These are phyloP conservation scores for Atlantisia rogersi DNA, from an alignment of 2,113 vertebrate genomes.

Conservation along the genomic window DNA sequence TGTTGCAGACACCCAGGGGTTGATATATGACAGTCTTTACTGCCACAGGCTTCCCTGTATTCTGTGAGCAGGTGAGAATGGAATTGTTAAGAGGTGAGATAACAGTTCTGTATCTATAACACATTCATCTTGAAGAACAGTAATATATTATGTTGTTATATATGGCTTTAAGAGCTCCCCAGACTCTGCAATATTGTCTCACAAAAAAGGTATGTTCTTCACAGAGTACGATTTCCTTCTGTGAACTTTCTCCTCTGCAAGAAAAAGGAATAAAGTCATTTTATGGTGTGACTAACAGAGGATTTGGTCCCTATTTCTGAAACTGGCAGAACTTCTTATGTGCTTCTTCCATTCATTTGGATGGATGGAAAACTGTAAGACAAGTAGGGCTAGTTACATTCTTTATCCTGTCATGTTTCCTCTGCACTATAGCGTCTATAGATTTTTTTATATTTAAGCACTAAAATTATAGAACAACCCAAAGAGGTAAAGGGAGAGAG, in stretches of 20 bases:
- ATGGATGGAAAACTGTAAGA: not conserved
- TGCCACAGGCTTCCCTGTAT: not conserved
- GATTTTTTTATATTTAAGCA: not conserved
- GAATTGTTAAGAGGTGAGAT: constrained; percentile 38
- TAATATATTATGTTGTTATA: not conserved
- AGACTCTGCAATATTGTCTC: not conserved
- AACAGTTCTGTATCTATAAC: not conserved
- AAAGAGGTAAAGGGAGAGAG: not conserved
- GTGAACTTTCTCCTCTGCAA: not conserved
- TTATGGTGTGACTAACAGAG: not conserved
- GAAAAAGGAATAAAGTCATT: not conserved
- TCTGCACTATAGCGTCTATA: not conserved
- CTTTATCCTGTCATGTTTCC: not conserved
- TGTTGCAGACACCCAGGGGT: not conserved
- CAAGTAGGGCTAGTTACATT: not conserved
- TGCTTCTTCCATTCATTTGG: not conserved
- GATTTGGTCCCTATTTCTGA: not conserved
- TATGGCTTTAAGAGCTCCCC: not conserved
- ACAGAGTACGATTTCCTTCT: not conserved
- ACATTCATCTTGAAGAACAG: not conserved
- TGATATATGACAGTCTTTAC: not conserved
- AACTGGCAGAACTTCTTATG: not conserved
- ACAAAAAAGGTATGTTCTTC: not conserved
- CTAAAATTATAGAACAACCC: not conserved
- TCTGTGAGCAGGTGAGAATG: constrained; percentile 25